Base-by-base conservation (phyloP, 2,797 vertebrate species). In the Tenualosa ilisha region DNA sequence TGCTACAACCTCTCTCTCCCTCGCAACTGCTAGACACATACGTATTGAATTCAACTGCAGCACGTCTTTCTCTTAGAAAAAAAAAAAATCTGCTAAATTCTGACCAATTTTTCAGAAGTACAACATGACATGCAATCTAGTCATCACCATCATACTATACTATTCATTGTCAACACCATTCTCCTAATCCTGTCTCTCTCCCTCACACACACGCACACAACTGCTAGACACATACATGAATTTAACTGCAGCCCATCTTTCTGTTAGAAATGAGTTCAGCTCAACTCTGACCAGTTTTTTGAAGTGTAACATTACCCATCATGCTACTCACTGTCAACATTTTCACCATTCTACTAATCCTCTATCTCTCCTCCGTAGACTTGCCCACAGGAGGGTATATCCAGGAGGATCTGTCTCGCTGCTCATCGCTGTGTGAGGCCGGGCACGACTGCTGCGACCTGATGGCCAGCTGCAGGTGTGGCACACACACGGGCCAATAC, bases 401-500 rank as follows among this genome's bases (percentile, higher is more conserved):
- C 93, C 98, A 98, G 93, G 98, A 99, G 88, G 97, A 98, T 79
- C 92, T 96, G 92, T 95, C 95, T 0, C 96, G 95, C 81, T 99
- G 98, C 90, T 96, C 97, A 0, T 96, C 97, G 53, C 95, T 99
- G 88, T 99, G 98, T 75, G 96, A 98, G 20, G 94, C 94, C 0
- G 96, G 94, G 0, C 94, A 88, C 87, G 96, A 98, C 87, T 99
- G 98, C 93, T 99, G 98, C 22, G 98, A 99, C 92, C 87, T 94
- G 88, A 98, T 99, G 98, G 98, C 98, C 82, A 99, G 98, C 94
- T 99, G 98, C 86, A 97, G 97, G 90, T 99, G 98, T 0, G 98
- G 98, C 59, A 98, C 97, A 1, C 97, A 98, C 93, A 98, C 97
- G 0, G 98, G 98, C 43, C 98, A 99, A 89, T 99, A 98, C 0